These are phyloP conservation scores for Ameiurus melas DNA, from an alignment of 2,113 vertebrate genomes.

Conservation along the genomic window DNA sequence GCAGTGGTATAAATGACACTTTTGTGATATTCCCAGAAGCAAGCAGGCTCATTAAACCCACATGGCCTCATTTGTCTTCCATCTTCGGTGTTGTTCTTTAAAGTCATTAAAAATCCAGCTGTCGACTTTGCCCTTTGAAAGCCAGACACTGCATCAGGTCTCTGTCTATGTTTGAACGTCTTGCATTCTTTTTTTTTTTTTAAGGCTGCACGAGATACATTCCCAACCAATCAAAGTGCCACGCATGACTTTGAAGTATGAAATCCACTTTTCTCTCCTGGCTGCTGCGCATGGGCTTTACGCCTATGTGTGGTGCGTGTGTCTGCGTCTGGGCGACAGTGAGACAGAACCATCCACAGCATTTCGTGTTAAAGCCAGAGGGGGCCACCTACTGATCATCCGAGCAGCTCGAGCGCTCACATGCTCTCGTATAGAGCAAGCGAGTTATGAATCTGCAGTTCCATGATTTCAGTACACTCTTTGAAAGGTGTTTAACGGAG, in stretches of 20 bases:
- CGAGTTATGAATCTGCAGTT: neutral
- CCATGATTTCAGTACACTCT: neutral
- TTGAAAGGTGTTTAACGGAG: constrained; percentile 26
- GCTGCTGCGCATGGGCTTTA: constrained; percentile 58
- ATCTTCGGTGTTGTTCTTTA: neutral
- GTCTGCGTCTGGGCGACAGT: constrained; percentile 45
- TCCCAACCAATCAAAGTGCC: constrained; percentile 70
- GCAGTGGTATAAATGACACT: neutral
- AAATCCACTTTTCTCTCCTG: constrained; percentile 71
- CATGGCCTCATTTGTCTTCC: constrained; percentile 36
- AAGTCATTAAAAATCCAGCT: constrained; percentile 63
- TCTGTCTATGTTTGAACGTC: constrained; percentile 24
- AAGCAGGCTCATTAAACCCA: constrained; percentile 62
- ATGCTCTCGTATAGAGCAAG: neutral
- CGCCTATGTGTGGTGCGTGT: constrained; percentile 2
- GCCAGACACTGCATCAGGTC: constrained; percentile 66
- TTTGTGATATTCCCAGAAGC: constrained; percentile 16
- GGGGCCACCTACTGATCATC: constrained; percentile 74
- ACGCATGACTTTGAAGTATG: constrained; percentile 74
- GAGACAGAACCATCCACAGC: constrained; percentile 40
- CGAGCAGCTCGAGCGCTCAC: neutral
- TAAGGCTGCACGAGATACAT: constrained; percentile 58
- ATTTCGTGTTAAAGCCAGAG: constrained; percentile 67
- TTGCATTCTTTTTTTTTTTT: neutral
- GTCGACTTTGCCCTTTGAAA: constrained; percentile 61